Evolutionary conservation across 2,797 vertebrate species (phyloP).

Genomic region (Oreortyx pictus): DNA sequence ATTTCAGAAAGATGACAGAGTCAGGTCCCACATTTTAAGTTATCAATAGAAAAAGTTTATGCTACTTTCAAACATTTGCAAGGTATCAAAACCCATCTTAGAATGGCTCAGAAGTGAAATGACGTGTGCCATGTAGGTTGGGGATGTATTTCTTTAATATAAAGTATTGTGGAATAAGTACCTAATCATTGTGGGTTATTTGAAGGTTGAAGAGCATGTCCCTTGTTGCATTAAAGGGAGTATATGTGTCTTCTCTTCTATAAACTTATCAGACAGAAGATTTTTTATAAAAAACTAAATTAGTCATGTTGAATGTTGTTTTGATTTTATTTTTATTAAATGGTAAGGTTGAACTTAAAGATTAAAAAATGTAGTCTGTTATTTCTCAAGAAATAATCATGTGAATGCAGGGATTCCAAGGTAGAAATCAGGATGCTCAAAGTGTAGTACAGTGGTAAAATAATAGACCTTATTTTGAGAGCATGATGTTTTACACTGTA

Average conservation of each 20-base stretch:
- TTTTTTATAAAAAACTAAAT: no score
- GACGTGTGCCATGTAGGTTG: background rate
- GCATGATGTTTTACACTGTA: background rate
- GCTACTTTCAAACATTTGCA: background rate
- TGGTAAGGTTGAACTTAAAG: background rate
- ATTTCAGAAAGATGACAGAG: background rate
- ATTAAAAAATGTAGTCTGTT: background rate
- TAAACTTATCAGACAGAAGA: no score
- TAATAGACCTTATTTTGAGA: background rate
- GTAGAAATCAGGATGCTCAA: background rate
- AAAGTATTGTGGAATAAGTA: background rate
- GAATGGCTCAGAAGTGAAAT: background rate
- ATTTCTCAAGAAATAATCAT: background rate
- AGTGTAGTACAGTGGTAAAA: background rate
- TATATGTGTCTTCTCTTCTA: no score
- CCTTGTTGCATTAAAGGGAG: rapidly evolving
- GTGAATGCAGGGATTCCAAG: rapidly evolving
- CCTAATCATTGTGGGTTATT: background rate
- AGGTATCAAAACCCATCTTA: background rate
- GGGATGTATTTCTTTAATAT: background rate
- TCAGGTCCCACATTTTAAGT: background rate
- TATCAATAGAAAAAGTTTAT: background rate
- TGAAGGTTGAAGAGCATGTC: background rate
- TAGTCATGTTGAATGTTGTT: background rate
- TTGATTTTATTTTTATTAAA: background rate